phyloP scores from a whole-genome alignment of 2,113 vertebrate species.

The Otolemur garnettii region DNA sequence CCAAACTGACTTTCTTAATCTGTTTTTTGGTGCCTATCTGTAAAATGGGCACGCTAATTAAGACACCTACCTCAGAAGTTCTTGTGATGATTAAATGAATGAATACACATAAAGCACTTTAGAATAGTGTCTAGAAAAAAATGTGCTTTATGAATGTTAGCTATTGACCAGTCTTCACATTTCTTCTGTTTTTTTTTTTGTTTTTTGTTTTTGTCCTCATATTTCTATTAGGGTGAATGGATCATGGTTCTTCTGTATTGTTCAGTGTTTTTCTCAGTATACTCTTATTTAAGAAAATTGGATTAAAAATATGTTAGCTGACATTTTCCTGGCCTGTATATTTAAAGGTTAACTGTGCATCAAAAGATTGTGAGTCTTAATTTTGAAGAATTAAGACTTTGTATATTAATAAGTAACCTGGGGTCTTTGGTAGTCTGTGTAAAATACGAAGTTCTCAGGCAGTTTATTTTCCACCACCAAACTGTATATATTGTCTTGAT shows the following conservation, averaged over 20 bases:
- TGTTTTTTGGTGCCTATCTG: neutral
- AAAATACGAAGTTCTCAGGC: conserved; percentile 16
- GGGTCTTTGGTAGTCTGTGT: neutral
- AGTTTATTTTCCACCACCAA: neutral
- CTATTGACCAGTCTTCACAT: neutral
- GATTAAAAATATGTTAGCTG: neutral
- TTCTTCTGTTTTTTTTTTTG: neutral
- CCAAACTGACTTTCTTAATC: neutral
- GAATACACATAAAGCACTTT: neutral
- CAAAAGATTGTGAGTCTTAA: neutral
- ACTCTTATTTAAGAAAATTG: neutral
- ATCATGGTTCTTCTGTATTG: neutral
- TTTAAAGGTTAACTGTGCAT: neutral
- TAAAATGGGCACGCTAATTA: neutral
- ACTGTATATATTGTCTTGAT: neutral
- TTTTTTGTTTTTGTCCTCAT: neutral
- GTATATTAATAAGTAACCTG: conserved; percentile 11
- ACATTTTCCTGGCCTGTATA: neutral
- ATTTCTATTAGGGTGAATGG: neutral
- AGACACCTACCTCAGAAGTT: neutral
- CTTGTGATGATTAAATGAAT: neutral
- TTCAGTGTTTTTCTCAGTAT: conserved; percentile 8
- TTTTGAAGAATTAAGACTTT: neutral
- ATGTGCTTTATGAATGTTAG: neutral
- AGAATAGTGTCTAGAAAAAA: neutral